Evolutionary conservation across 2,113 vertebrate genomes (phyloP).

Genomic region (Zosterops hypoxanthus): DNA sequence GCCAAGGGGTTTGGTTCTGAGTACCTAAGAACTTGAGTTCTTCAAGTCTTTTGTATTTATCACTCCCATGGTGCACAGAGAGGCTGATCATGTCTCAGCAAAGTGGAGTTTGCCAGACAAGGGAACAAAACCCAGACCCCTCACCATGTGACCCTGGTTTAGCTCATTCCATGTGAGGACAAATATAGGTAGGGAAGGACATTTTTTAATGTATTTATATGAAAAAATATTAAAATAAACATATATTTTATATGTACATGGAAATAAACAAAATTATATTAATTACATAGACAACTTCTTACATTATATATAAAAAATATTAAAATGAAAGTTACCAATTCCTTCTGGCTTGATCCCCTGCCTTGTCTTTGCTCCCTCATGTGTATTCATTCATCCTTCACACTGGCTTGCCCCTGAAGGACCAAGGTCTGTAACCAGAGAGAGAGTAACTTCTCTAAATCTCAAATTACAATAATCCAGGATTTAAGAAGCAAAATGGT

Average conservation of each 20-base stretch:
- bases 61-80: neutral
- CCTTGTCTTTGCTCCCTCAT: neutral
- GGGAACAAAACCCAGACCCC: neutral
- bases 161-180: neutral
- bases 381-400: neutral
- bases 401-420: neutral
- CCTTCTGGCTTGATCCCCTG: neutral
- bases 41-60: neutral
- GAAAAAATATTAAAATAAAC: neutral
- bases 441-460: neutral
- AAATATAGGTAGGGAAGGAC: neutral
- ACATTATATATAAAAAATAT: neutral
- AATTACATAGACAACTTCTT: neutral
- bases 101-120: neutral
- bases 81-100: neutral
- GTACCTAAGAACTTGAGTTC: neutral
- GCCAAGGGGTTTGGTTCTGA: neutral
- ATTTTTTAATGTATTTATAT: neutral
- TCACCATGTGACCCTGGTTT: neutral
- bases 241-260: too few species aligned
- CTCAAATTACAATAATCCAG: neutral
- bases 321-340: neutral
- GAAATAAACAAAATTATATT: neutral
- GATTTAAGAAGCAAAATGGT: slow-evolving; percentile 41
- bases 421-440: neutral